phyloP scores from a whole-genome alignment of 2,113 vertebrate species.

The Dipodomys ordii region DNA sequence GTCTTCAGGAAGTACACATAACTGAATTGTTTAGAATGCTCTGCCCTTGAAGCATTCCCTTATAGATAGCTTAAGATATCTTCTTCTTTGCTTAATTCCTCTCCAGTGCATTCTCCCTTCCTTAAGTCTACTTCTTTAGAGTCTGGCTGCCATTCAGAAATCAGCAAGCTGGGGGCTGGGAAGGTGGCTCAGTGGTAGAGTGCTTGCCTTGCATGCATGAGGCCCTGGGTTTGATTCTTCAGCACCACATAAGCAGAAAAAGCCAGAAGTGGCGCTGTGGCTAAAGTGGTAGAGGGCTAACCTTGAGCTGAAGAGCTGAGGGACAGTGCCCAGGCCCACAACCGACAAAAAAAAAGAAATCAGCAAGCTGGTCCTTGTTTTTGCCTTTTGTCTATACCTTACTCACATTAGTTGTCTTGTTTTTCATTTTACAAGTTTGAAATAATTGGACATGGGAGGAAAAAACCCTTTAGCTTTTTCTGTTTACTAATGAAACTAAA shows the following conservation, averaged over 20 bases:
- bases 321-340: too few species aligned
- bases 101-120: neutral
- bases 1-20: neutral
- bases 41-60: neutral
- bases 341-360: too few species aligned
- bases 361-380: neutral
- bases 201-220: too few species aligned
- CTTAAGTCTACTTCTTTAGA: neutral
- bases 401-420: neutral
- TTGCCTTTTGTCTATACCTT: neutral
- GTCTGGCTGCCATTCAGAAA: neutral
- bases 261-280: too few species aligned
- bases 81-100: neutral
- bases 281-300: too few species aligned
- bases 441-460: neutral
- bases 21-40: neutral
- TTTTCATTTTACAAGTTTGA: slow-evolving; percentile 44
- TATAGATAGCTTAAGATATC: neutral
- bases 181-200: too few species aligned
- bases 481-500: neutral
- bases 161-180: neutral
- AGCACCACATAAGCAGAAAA: too few species aligned
- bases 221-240: too few species aligned
- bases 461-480: neutral
- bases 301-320: too few species aligned